Percentiles rank a stretch among this genome's conserved stretches.
These are phyloP conservation scores for Mesorhabditis sp. DNA, from an alignment of 2,888 invertebrate species.

Conservation along the genomic window DNA sequence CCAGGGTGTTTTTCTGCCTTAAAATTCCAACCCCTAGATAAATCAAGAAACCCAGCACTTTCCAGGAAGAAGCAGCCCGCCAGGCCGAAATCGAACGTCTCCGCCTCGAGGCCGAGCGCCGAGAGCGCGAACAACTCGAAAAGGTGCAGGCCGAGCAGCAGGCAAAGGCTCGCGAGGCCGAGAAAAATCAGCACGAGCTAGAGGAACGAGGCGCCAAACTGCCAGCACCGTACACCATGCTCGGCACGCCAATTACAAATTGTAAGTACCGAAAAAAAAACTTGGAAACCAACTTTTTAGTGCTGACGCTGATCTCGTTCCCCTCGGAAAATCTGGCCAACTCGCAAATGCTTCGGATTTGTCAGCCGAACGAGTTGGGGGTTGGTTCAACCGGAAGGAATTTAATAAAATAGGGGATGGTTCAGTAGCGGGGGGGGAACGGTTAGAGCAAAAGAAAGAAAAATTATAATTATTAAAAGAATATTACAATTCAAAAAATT, in stretches of 20 bases:
- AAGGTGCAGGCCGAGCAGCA: conserved; percentile 3
- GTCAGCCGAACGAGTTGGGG: not conserved
- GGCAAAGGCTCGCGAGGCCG: not conserved
- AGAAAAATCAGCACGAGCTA: conserved; percentile 8
- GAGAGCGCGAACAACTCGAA: not conserved
- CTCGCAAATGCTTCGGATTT: not conserved
- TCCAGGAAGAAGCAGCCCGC: conserved; percentile 6
- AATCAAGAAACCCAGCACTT: no score
- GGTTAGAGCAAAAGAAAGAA: no score
- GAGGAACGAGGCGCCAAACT: conserved; percentile 2
- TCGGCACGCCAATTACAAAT: conserved; percentile 12
- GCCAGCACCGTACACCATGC: conserved; percentile 10
- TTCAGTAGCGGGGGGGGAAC: no score
- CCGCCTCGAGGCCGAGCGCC: not conserved
- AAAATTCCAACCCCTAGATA: no score
- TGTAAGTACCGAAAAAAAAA: conserved; percentile 1
- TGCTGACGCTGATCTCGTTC: conserved; percentile 13
- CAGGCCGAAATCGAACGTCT: not conserved
- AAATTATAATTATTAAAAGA: no score
- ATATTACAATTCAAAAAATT: no score
- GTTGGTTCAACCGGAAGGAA: not conserved
- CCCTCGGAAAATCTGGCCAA: conserved; percentile 12
- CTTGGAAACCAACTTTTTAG: conserved; percentile 6
- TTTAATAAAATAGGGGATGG: no score
- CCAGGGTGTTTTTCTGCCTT: no score